Percentiles rank a stretch among this genome's conserved stretches.
phyloP scores from a whole-genome alignment of 2,113 vertebrate species.

The Galeopterus variegatus region DNA sequence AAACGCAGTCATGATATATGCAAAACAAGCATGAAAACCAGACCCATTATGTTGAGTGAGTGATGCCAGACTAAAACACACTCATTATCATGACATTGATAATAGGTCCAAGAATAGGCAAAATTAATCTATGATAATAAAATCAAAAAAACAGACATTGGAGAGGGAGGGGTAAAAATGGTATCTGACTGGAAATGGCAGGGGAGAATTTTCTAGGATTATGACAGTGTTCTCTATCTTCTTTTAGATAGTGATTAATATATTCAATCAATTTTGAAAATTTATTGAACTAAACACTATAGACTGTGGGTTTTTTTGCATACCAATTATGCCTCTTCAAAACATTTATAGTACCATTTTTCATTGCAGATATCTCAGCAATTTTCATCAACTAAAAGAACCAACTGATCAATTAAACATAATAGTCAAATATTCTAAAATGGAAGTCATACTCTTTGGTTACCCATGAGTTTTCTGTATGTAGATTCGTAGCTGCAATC shows the following conservation, averaged over 20 bases:
- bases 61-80: neutral
- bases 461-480: neutral
- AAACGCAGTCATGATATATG: neutral
- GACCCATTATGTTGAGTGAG: neutral
- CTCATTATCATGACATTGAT: neutral
- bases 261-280: constrained; percentile 1
- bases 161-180: neutral
- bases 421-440: neutral
- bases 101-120: neutral
- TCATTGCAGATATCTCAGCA: neutral
- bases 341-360: neutral
- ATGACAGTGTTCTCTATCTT: neutral
- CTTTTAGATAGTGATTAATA: neutral
- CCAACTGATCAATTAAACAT: neutral
- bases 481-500: neutral
- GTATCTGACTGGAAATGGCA: neutral
- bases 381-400: constrained; percentile 38
- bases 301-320: neutral
- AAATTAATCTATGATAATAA: neutral
- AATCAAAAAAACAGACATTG: neutral
- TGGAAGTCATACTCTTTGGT: neutral
- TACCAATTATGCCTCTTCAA: neutral
- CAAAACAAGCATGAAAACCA: neutral
- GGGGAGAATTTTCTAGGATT: neutral
- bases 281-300: neutral